Evolutionary conservation across 2,888 invertebrate genomes (phyloP).

Genomic region (Sabatieria punctata): DNA sequence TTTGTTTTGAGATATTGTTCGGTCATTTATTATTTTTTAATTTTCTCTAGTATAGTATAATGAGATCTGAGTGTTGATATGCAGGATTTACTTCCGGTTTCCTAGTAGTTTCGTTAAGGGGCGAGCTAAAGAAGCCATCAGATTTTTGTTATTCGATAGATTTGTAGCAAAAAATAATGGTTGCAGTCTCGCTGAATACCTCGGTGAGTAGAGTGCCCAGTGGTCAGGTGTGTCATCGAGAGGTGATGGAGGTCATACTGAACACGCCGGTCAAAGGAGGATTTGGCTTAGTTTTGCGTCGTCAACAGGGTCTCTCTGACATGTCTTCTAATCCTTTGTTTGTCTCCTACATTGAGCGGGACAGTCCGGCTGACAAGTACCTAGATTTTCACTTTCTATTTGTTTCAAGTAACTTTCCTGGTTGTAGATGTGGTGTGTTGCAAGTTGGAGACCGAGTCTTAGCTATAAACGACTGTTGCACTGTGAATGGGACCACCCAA

Average conservation of each 20-base stretch:
- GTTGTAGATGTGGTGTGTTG: slow-evolving; percentile 54
- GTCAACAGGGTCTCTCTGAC: slow-evolving; percentile 24
- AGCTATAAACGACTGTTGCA: slow-evolving; percentile 45
- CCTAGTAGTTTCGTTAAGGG: too few relatives aligned
- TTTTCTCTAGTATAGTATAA: too few relatives aligned
- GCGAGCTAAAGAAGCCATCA: too few relatives aligned
- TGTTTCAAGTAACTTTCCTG: neutral
- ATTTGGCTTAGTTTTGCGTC: slow-evolving; percentile 41
- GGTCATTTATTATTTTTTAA: too few relatives aligned
- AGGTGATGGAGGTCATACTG: slow-evolving; percentile 41
- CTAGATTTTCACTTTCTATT: too few relatives aligned
- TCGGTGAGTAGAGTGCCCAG: slow-evolving; percentile 15
- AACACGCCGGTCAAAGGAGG: slow-evolving; percentile 29
- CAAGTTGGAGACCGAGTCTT: slow-evolving; percentile 69
- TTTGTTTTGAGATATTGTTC: too few relatives aligned
- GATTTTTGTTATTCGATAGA: too few relatives aligned
- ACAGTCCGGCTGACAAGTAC: slow-evolving; percentile 45
- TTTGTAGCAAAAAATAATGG: too few relatives aligned
- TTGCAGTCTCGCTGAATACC: slow-evolving; percentile 13
- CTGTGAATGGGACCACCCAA: slow-evolving; percentile 31
- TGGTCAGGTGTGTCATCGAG: slow-evolving; percentile 40
- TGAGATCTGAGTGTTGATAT: too few relatives aligned
- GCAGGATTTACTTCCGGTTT: too few relatives aligned
- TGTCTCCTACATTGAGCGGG: slow-evolving; percentile 40
- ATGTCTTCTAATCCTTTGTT: slow-evolving; percentile 26